Base-by-base conservation (phyloP, 2,113 vertebrate species). In the Apeltes quadracus region DNA sequence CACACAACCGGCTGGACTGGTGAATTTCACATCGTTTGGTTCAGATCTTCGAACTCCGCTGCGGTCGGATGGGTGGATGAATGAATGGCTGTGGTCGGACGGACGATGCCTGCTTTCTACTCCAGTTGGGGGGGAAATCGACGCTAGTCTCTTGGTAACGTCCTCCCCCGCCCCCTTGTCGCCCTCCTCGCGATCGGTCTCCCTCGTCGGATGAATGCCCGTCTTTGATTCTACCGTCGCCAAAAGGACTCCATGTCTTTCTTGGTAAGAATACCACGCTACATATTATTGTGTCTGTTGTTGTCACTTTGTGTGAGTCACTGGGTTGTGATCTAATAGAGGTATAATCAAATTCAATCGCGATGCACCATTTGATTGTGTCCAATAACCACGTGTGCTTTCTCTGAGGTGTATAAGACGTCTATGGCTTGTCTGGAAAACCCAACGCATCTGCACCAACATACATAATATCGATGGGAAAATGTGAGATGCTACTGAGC, bases 241-340 rank as follows among this genome's bases (percentile, higher is more conserved):
- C 76, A 81, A 82, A 86, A 87, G 87, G 87, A 90, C 88, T 89
- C 91, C 87, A 94, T 94, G 94, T 94, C 94, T 90, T 94, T 94
- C 91, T 87, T 94, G 93, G 94, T 94, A 90, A 93, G 92, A 50
- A 51, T 20, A 22, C 55, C 16, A 57, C 51, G 53, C 71, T n/a
- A 58, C 61, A 41, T 63, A 38, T 73, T 34, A 34, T 34, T 34
- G 32, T 34, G 4, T 3, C 32, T 34, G 32, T 53, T 50, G 2
- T 15, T 70, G 32, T 32, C 29, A 32, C 29, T 32, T 32, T 32
- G 29, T 32, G 29, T 32, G 29, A 32, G 29, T 32, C 29, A 5
- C 29, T 32, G 29, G 29, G 29, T 32, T 32, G 29, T 5, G 29
- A 32, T 32, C 29, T 32, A 32, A 32, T 32, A 32, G 29, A 32